phyloP scores from a whole-genome alignment of 2,113 vertebrate genomes.

The Rhinogobius similis region DNA sequence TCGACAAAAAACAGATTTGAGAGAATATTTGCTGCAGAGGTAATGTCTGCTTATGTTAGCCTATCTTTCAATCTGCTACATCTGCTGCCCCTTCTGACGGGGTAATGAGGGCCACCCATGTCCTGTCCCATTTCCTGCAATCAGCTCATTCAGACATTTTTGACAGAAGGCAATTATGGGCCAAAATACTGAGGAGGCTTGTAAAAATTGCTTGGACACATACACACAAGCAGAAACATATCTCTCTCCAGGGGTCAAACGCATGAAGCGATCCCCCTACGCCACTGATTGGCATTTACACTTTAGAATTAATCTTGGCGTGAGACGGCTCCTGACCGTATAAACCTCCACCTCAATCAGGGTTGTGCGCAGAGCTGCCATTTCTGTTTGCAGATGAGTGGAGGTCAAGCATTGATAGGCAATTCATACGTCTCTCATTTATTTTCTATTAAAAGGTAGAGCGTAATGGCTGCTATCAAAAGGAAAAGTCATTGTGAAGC shows the following conservation, averaged over 20 bases:
- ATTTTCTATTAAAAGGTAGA: conserved; percentile 7
- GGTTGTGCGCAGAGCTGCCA: neutral
- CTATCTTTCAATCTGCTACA: conserved; percentile 70
- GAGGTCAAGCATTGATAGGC: conserved; percentile 1
- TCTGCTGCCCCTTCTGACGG: conserved; percentile 70
- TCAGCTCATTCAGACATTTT: conserved; percentile 73
- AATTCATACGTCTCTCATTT: conserved; percentile 14
- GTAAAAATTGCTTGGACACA: conserved; percentile 64
- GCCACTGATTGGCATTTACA: conserved; percentile 47
- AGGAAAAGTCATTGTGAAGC: neutral
- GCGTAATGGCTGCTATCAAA: neutral
- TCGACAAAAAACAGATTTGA: neutral
- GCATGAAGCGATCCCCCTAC: conserved; percentile 42
- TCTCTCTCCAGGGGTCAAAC: conserved; percentile 57
- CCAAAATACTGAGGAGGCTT: conserved; percentile 62
- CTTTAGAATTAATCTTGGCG: conserved; percentile 52
- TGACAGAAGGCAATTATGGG: conserved; percentile 77
- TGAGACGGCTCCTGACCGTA: conserved; percentile 29
- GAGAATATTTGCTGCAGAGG: conserved; percentile 27
- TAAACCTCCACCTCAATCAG: conserved; percentile 31
- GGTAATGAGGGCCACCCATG: conserved; percentile 74
- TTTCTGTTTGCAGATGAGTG: conserved; percentile 9
- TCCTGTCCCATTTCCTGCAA: conserved; percentile 75
- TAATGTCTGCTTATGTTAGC: conserved; percentile 52
- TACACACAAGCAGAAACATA: conserved; percentile 43